Evolutionary conservation across 2,113 vertebrate genomes (phyloP), one percentile per base, ranked within the genome.

Genomic region (Taurulus bubalis): DNA sequence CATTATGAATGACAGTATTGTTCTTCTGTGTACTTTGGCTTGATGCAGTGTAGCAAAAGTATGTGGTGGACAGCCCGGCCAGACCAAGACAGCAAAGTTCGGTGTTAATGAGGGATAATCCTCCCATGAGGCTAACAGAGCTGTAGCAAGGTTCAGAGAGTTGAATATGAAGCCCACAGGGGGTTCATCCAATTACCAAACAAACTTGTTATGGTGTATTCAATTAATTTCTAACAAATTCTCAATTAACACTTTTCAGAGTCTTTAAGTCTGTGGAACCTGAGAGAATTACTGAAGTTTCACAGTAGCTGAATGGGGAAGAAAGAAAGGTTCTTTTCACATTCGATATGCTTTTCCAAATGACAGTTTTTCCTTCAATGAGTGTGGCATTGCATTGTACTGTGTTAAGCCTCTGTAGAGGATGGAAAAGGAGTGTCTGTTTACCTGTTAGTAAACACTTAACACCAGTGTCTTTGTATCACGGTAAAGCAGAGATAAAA

Each of bases 91-190:
- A 67, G 77, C 72, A 79, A 84, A 83, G 83, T 81, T 55, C 73
- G 36, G 78, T 60, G 80, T 85, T 91, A 92, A 93, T 92, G 88
- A 90, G 85, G 75, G 76, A 77, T 85, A 72, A 80, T 76, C 75
- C 26, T 85, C 90, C 80, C 83, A 51, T 30, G 69, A 86, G 83
- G 79, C 73, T 67, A 58, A 45, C 64, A 62, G 80, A 78, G 65
- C 64, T 80, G 78, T 82, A 85, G 64, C 75, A 71, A 78, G 82
- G 79, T 85, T 83, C 77, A 85, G 51, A 82, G 79, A 86, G 79
- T 77, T 58, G 71, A 86, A 86, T 82, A 64, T 1, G 14, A 72
- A 45, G 63, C 60, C 81, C 77, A 56, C 30, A 1, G 26, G 60
- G 47, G 82, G 34, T 76, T 82, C 64, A 85, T 75, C 85, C 86